Base-by-base conservation (phyloP, 2,113 vertebrate genomes). In the Gobio gobio region DNA sequence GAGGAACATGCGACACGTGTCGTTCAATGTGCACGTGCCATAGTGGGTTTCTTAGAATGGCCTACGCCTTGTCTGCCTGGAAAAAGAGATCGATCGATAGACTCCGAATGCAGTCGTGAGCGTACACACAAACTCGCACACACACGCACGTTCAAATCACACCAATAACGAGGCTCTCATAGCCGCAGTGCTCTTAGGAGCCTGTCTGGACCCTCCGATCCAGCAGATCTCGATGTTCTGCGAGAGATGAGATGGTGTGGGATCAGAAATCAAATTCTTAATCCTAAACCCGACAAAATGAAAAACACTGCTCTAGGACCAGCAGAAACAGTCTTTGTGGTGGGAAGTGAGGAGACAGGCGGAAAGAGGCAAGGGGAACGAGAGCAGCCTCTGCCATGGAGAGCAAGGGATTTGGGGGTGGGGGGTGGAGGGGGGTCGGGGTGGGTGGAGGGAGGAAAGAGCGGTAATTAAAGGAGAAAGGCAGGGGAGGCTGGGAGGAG, bases 381-480 rank as follows among this genome's bases (percentile, higher is more conserved):
- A 74, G 75, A 87, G 76, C 84, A 74, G 78, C 58, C 84, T 58
- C 79, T 49, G 77, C 87, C 59, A 88, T n/a, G 24, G 85, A 88
- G 86, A 80, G 77, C 58, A 72, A 58, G 87, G 87, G 84, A 81
- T 80, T 81, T 76, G 66, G 87, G 81, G 85, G 70, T 72, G 56
- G 75, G 43, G 43, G 49, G 13, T 0, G 16, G 4, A 4, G 29
- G 29, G 29, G 10, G 58, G 47, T 45, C 43, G 82, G 75, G 33
- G 24, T 49, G 85, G 72, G 73, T 47, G 63, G 74, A 83, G 85
- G 75, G 83, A 86, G 83, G 78, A 84, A 85, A 87, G 78, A 89
- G 74, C 86, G 85, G 86, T 89, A 89, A 89, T 89, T 89, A 89
- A 89, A 85, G 86, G 88, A 89, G 88, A 89, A 85, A 87, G 88